Base-by-base conservation (phyloP, 2,797 vertebrate genomes). In the Anguilla marmorata region DNA sequence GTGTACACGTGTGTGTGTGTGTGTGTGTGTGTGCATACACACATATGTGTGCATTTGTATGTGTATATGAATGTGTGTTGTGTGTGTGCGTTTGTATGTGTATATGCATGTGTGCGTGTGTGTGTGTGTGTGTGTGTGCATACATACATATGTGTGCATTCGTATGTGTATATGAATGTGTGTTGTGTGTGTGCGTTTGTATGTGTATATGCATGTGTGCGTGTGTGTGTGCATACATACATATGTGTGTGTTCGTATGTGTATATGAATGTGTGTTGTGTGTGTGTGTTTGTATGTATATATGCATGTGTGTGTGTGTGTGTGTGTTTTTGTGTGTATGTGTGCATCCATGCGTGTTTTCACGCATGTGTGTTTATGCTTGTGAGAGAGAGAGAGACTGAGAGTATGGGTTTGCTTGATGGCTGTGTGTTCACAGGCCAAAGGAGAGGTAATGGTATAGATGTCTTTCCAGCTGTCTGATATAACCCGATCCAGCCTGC, bases 321-420 rank as follows among this genome's bases (percentile, higher is more conserved):
- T 74, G 86, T 80, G 54, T 82, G 66, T 27, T 24, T 72, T 60
- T 88, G 86, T 89, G 88, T 80, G 74, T 84, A 37, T 82, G 88
- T 86, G 76, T 86, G 33, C 33, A 58, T 37, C 33, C 33, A 27
- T 33, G 54, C 27, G 7, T 30, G 19, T 30, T 37, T 84, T 8
- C 74, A 37, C 1, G 33, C 33, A 37, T 37, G 60, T 24, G 37
- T 63, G 74, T 52, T 12, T n/a, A 48, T 86, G 79, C 48, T n/a
- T 84, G 79, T 16, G 58, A 27, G 58, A 63, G 19, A 63, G 60
- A 63, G 60, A 63, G 48, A 19, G 19, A 24, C 60, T 2, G 60
- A 63, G 60, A 63, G 60, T 54, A 54, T 54, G 52, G 11, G 52
- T 54, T 9, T 54, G 52, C 11, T 54, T 54, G 66, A 69, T 1